phyloP scores from a whole-genome alignment of 2,888 invertebrate genomes.

The Lymantria dispar region DNA sequence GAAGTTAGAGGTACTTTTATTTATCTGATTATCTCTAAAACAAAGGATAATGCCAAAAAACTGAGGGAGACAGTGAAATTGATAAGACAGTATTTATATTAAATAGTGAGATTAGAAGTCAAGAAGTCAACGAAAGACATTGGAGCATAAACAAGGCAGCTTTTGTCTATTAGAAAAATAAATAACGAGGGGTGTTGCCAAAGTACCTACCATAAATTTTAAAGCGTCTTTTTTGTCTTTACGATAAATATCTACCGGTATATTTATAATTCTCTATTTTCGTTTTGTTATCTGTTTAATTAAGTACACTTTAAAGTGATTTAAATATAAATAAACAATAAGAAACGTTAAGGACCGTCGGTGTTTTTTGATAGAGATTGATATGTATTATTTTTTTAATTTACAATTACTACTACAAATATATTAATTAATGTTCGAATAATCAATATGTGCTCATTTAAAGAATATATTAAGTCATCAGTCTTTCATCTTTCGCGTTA shows the following conservation, averaged over 20 bases:
- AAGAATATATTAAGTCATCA: too few species aligned
- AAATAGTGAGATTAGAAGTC: constrained; percentile 23
- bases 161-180: constrained; percentile 23
- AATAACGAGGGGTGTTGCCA: constrained; percentile 11
- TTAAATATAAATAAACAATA: too few species aligned
- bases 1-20: too few species aligned
- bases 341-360: too few species aligned
- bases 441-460: too few species aligned
- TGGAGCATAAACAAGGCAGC: constrained; percentile 9
- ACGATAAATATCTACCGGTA: constrained; percentile 1
- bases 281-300: background rate
- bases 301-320: background rate
- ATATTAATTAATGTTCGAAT: too few species aligned
- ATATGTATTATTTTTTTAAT: too few species aligned
- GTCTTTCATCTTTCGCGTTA: too few species aligned
- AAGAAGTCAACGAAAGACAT: constrained; percentile 25
- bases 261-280: background rate
- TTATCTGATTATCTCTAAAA: too few species aligned
- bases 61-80: constrained; percentile 9
- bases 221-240: background rate
- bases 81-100: constrained; percentile 22
- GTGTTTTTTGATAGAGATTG: too few species aligned
- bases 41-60: background rate
- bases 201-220: background rate
- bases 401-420: too few species aligned